Conservation (phyloP, 2,888 invertebrate species). For the Chirona hameri region DNA sequence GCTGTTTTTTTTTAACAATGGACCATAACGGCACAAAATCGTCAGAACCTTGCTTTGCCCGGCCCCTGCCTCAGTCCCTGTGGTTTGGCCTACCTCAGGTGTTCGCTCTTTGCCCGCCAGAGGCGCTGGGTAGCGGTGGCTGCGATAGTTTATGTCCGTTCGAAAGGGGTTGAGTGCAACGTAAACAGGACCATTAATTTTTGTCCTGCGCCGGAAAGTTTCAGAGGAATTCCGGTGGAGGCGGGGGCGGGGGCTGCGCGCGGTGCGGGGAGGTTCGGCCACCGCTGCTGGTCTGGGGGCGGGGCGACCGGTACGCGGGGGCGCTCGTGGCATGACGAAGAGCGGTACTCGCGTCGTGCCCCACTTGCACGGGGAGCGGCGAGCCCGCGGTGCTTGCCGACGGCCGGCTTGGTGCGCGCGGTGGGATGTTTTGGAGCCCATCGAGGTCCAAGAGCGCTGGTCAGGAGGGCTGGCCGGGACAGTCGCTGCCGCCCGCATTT, state of each 20-base stretch:
- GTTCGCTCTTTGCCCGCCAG: neutral
- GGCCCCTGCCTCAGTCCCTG: neutral
- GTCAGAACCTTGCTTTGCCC: neutral
- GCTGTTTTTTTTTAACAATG: no score
- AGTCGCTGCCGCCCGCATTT: no score
- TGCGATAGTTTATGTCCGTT: neutral
- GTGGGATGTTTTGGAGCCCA: no score
- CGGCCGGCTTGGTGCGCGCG: no score
- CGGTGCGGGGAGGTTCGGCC: neutral
- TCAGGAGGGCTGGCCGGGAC: no score
- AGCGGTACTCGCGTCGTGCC: no score
- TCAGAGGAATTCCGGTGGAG: neutral
- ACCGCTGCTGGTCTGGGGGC: neutral
- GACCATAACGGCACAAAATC: no score
- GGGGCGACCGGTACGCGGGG: no score
- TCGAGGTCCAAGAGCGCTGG: no score
- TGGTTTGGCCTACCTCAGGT: neutral
- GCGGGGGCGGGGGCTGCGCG: neutral
- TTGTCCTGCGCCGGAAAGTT: neutral
- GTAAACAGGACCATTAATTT: constrained; percentile 8
- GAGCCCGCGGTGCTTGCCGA: no score
- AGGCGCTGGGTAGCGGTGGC: neutral
- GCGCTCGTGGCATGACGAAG: no score
- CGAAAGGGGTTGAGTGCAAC: neutral
- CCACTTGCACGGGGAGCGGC: no score